Conservation (phyloP, 2,888 invertebrate genomes). For the Aricia artaxerxes region DNA sequence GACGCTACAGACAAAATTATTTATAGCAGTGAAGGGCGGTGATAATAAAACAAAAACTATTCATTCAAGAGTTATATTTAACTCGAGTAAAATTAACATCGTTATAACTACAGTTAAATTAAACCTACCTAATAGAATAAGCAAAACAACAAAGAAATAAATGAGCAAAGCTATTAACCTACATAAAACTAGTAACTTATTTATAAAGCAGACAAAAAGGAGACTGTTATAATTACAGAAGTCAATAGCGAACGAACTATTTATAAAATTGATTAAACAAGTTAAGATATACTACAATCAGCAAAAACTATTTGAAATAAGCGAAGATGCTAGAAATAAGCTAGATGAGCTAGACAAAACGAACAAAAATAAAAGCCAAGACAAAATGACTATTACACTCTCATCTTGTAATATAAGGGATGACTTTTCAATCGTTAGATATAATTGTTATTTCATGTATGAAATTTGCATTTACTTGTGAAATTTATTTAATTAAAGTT, state of each 20-base stretch:
- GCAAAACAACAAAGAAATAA: not conserved
- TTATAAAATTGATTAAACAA: not conserved
- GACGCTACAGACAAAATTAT: not conserved
- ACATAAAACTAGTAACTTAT: slow-evolving; percentile 5
- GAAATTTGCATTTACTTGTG: no score
- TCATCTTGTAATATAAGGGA: no score
- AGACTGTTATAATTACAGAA: not conserved
- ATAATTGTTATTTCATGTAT: no score
- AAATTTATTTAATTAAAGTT: no score
- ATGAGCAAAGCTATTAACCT: slow-evolving; percentile 3
- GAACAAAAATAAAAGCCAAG: no score
- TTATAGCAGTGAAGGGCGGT: not conserved
- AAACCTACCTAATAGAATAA: not conserved
- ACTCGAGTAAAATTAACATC: not conserved
- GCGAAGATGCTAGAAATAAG: no score
- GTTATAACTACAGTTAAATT: not conserved
- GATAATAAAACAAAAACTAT: not conserved
- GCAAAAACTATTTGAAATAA: not conserved
- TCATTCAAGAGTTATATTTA: not conserved
- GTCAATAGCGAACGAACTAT: not conserved
- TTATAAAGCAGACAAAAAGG: not conserved
- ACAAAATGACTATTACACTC: no score
- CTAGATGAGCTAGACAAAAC: no score
- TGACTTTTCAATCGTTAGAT: no score
- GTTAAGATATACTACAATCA: not conserved